These are phyloP conservation scores for Resseliella maxima DNA, from an alignment of 2,888 invertebrate genomes.

Conservation along the genomic window DNA sequence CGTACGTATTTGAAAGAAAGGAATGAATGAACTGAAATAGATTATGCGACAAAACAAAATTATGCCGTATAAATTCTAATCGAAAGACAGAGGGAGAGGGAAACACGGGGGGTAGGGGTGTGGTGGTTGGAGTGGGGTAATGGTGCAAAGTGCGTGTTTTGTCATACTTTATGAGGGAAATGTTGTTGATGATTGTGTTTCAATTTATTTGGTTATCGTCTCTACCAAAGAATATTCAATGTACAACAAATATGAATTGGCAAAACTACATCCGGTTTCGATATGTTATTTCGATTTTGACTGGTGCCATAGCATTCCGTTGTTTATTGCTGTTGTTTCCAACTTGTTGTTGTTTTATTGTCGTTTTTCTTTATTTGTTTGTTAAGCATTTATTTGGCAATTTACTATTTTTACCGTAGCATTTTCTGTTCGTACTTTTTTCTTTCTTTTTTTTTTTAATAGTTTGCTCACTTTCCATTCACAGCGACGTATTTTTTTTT, in stretches of 20 bases:
- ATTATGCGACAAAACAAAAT: conserved; percentile 7
- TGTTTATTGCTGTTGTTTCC: conserved; percentile 6
- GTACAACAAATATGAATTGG: neutral
- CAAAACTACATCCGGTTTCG: neutral
- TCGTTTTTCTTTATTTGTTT: neutral
- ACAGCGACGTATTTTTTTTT: neutral
- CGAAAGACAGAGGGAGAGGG: neutral
- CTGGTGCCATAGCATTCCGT: neutral
- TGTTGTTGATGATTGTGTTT: neutral
- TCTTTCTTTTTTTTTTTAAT: neutral
- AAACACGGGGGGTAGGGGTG: no score
- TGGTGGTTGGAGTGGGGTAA: no score
- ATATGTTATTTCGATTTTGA: neutral
- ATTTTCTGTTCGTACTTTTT: no score
- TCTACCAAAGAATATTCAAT: neutral
- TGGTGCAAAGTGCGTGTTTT: neutral
- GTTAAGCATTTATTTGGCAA: neutral
- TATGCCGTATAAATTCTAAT: conserved; percentile 11
- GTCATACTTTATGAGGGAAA: neutral
- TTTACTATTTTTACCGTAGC: neutral
- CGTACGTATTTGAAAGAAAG: neutral
- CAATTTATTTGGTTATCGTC: no score
- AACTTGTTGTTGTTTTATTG: neutral
- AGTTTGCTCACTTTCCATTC: neutral
- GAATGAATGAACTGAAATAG: neutral